Evolutionary conservation across 2,888 invertebrate genomes (phyloP).

Genomic region (Gymnocheta viridis): DNA sequence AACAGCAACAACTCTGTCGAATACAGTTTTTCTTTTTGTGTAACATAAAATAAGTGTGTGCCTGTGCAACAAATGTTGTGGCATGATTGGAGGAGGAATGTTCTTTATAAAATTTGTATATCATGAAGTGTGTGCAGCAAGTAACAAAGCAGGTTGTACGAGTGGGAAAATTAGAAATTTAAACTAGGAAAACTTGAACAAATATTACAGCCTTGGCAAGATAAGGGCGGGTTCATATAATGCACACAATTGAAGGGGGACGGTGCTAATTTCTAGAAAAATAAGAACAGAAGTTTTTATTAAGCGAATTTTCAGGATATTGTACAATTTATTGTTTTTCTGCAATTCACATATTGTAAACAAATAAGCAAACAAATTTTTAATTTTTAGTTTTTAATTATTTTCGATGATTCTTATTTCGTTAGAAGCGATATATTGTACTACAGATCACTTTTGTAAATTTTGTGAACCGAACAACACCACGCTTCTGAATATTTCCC

Average conservation of each 20-base stretch:
- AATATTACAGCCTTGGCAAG: conserved; percentile 56
- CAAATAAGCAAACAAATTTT: too few species aligned
- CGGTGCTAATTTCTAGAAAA: neutral
- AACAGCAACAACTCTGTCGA: conserved; percentile 55
- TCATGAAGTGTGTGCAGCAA: neutral
- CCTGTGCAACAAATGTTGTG: conserved; percentile 26
- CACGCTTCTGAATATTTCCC: conserved; percentile 13
- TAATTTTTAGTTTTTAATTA: neutral
- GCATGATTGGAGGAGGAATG: neutral
- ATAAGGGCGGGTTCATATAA: conserved; percentile 18
- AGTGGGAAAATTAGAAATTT: conserved; percentile 13
- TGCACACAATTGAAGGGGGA: neutral
- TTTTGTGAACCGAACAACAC: neutral
- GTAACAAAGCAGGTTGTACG: neutral
- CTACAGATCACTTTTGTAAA: too few species aligned
- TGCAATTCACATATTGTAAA: too few species aligned
- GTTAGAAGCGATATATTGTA: too few species aligned
- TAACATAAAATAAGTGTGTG: conserved; percentile 11
- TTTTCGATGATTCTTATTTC: too few species aligned
- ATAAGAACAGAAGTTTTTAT: neutral
- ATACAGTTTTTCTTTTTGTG: conserved; percentile 12
- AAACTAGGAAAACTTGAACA: conserved; percentile 34
- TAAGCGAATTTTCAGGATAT: neutral
- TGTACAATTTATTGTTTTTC: too few species aligned
- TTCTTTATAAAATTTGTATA: conserved; percentile 1